Evolutionary conservation across 2,797 vertebrate species (phyloP), one percentile per base, ranked within the genome.

Genomic region (Synaphobranchus kaupii): DNA sequence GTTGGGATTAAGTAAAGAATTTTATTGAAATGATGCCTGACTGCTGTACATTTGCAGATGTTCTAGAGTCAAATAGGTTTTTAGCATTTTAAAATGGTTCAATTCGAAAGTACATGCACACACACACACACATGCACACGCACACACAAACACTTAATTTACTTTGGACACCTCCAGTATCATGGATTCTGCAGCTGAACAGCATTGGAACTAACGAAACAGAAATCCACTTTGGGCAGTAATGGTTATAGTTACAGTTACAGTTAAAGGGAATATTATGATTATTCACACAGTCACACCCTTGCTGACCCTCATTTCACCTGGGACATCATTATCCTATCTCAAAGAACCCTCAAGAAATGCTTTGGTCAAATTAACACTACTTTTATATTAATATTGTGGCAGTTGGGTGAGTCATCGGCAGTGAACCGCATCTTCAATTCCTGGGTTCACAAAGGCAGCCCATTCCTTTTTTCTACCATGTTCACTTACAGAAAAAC

Each of bases 241-340:
- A 6, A 15, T 2, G 39, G 82, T 17, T 60, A 60, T 66, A 66
- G 12, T 15, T 66, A 9, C 25, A 90, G 91, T 92, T 94, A 94
- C 93, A 93, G 91, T 94, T 94, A 93, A 93, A 93, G 92, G 87
- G 66, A 83, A 47, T 60, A 90, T 94, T 87, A 94, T 95, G 92
- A 92, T 92, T 94, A 95, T 94, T 92, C 94, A 90, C 85, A 82
- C 88, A 15, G 22, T 31, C 10, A 63, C 34, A n/a, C 44, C 56
- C 25, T 85, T 71, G 12, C 68, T 71, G 28, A 85, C 84, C 84
- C 22, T 10, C 12, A n/a, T 28, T 71, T 28, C 84, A 47, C 84
- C 22, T 15, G 85, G 71, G 71, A 56, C 85, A 39, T 86, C 85
- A 86, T 78, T 86, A 86, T 76, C 31, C 13, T 58, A 78, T 71